Evolutionary conservation across 37 sponge, comb jelly and placozoan genomes (phyloP).

Genomic region (Chondrosia reniformis): DNA sequence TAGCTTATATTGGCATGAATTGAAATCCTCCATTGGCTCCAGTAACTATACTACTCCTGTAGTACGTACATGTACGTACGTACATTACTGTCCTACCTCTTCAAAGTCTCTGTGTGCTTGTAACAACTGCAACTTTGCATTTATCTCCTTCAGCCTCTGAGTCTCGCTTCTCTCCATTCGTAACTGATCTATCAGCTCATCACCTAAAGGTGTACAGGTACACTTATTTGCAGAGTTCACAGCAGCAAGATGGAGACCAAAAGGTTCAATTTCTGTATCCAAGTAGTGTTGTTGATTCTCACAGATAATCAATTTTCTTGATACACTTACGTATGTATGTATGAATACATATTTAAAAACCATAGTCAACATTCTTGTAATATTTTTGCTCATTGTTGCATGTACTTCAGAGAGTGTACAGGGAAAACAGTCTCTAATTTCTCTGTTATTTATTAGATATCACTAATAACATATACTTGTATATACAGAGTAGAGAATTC

Average conservation of each 20-base stretch:
- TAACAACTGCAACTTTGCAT: background rate
- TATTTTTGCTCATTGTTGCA: background rate
- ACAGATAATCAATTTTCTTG: background rate
- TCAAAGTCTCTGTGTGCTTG: background rate
- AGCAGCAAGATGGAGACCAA: too few relatives aligned
- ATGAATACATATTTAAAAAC: background rate
- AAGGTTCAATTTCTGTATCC: too few relatives aligned
- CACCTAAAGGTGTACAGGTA: background rate
- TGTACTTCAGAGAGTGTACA: background rate
- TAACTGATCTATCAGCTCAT: background rate
- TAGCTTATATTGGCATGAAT: too few relatives aligned
- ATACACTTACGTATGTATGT: background rate
- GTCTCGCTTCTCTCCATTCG: background rate
- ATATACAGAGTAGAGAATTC: too few relatives aligned
- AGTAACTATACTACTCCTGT: too few relatives aligned
- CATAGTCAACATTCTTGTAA: background rate
- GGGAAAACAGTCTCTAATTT: background rate
- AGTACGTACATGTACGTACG: slow-evolving; percentile 22
- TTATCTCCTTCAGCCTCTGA: slow-evolving; percentile 20
- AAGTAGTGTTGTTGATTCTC: background rate
- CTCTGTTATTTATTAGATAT: background rate
- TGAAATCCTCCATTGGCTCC: too few relatives aligned
- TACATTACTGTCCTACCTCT: background rate
- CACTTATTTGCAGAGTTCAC: too few relatives aligned
- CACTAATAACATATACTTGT: background rate